Evolutionary conservation across 1,140 invertebrate genomes (phyloP).

Genomic region (Bombyx mori): ASM3026992v2 NC_085127.1:7969501-7970000

Average conservation of each 20-base stretch:
- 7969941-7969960: no score
- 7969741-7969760: slow-evolving; percentile 50
- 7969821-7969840: slow-evolving; percentile 43
- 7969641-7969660: slow-evolving; percentile 23
- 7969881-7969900: slow-evolving; percentile 1
- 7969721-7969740: slow-evolving; percentile 54
- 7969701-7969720: slow-evolving; percentile 14
- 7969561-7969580: no score
- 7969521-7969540: no score
- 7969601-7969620: slow-evolving; percentile 10
- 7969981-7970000: no score
- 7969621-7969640: slow-evolving; percentile 9
- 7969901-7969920: slow-evolving; percentile 5
- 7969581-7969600: background rate
- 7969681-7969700: slow-evolving; percentile 17
- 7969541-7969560: no score
- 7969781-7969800: slow-evolving; percentile 55
- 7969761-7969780: slow-evolving; percentile 52
- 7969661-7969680: slow-evolving; percentile 11
- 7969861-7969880: slow-evolving; percentile 19
- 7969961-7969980: no score
- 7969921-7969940: no score
- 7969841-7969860: slow-evolving; percentile 47
- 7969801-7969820: slow-evolving; percentile 62
- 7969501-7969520: no score